Percentiles rank a stretch among this genome's conserved stretches.
Conservation (phyloP, 2,113 vertebrate genomes). For the Ptilonorhynchus violaceus region DNA sequence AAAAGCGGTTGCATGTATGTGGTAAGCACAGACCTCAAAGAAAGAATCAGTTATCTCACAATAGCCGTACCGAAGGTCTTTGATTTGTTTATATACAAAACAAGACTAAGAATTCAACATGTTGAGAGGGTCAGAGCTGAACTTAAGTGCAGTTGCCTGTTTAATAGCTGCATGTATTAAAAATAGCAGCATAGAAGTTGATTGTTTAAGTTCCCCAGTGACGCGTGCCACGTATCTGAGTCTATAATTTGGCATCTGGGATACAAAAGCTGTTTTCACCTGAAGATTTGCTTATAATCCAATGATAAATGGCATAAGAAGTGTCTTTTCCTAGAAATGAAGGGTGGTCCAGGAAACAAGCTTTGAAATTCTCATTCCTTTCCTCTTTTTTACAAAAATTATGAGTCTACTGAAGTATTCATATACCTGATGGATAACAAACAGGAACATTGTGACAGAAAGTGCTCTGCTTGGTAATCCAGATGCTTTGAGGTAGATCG, state of each 20-base stretch:
- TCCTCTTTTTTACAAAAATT: not conserved
- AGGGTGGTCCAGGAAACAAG: not conserved
- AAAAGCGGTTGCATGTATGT: fast-evolving
- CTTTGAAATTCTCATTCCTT: not conserved
- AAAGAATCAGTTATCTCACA: not conserved
- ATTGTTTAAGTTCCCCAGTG: not conserved
- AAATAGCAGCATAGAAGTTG: not conserved
- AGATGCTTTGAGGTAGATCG: not conserved
- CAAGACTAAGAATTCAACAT: not conserved
- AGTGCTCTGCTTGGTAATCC: not conserved
- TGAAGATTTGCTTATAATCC: not conserved
- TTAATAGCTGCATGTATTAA: not conserved
- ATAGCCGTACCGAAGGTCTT: not conserved
- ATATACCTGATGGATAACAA: not conserved
- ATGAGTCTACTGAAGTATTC: not conserved
- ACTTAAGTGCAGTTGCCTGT: not conserved
- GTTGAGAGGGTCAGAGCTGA: not conserved
- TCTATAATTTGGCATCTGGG: conserved; percentile 15
- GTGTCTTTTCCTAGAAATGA: not conserved
- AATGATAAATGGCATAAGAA: not conserved
- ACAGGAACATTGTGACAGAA: not conserved
- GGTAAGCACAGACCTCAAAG: not conserved
- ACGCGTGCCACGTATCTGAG: not conserved
- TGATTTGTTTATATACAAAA: not conserved
- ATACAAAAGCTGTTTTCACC: not conserved